Percentiles rank a stretch among this genome's conserved stretches.
Conservation (phyloP, 2,888 invertebrate species). For the Ophioninae sp. region DNA sequence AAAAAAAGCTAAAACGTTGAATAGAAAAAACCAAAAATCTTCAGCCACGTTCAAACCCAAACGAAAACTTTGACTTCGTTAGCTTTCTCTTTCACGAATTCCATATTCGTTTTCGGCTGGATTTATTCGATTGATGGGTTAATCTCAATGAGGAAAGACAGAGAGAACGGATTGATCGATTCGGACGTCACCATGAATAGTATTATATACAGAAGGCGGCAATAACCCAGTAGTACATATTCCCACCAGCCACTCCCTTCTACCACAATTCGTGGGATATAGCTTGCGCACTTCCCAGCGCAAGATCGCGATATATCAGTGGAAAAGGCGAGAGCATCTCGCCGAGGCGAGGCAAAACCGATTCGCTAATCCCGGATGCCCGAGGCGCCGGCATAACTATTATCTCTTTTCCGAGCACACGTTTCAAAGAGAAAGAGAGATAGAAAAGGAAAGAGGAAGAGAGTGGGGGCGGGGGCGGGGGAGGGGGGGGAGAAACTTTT, state of each 20-base stretch:
- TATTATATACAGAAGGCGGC: slow-evolving; percentile 31
- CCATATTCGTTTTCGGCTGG: no score
- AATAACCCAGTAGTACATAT: slow-evolving; percentile 63
- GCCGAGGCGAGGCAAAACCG: slow-evolving; percentile 17
- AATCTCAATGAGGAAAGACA: no score
- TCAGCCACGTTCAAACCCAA: no score
- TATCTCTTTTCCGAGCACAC: slow-evolving; percentile 20
- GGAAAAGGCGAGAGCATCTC: slow-evolving; percentile 20
- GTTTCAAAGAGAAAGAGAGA: neutral
- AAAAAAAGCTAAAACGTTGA: no score
- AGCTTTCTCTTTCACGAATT: no score
- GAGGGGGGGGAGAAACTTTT: neutral
- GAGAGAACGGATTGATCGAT: no score
- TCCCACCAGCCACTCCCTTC: slow-evolving; percentile 67
- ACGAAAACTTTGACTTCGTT: no score
- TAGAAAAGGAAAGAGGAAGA: neutral
- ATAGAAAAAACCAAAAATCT: no score
- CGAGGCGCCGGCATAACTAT: slow-evolving; percentile 41
- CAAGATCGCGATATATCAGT: slow-evolving; percentile 23
- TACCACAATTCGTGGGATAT: slow-evolving; percentile 56
- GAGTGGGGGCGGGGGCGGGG: neutral
- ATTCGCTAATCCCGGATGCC: slow-evolving; percentile 55
- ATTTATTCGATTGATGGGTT: no score
- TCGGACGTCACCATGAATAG: neutral
- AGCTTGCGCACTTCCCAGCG: slow-evolving; percentile 28